phyloP scores from a whole-genome alignment of 2,113 vertebrate species.

The Pelusios castaneus region DNA sequence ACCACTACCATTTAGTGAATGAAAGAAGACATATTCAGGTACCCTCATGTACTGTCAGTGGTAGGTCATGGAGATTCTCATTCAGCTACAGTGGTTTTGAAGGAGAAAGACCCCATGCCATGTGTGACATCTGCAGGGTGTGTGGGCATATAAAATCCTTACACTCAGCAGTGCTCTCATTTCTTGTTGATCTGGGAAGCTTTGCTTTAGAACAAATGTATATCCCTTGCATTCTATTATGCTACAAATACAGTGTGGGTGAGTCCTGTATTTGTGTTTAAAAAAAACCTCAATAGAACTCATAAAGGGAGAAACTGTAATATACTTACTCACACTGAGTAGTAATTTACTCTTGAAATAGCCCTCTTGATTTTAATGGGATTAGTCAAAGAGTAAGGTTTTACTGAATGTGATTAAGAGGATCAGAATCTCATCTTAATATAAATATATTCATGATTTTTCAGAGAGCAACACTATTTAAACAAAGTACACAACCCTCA shows the following conservation, averaged over 20 bases:
- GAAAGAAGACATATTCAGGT: neutral
- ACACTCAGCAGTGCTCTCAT: neutral
- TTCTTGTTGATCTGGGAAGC: neutral
- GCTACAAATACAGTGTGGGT: neutral
- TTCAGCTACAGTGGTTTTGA: neutral
- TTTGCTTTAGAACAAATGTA: neutral
- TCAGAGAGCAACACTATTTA: neutral
- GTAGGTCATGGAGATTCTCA: neutral
- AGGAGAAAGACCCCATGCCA: neutral
- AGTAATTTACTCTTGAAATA: neutral
- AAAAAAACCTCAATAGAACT: neutral
- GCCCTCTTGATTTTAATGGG: neutral
- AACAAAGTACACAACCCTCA: neutral
- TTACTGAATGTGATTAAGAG: neutral
- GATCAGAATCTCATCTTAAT: neutral
- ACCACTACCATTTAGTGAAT: neutral
- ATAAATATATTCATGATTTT: neutral
- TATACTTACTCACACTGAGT: neutral
- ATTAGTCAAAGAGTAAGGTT: neutral
- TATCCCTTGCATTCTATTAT: neutral
- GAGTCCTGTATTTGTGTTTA: neutral
- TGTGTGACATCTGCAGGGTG: neutral
- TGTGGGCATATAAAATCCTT: neutral
- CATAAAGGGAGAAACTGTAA: neutral
- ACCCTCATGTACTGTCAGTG: neutral